Evolutionary conservation across 2,888 invertebrate species (phyloP).

Genomic region (Leptodirus hochenwartii): DNA sequence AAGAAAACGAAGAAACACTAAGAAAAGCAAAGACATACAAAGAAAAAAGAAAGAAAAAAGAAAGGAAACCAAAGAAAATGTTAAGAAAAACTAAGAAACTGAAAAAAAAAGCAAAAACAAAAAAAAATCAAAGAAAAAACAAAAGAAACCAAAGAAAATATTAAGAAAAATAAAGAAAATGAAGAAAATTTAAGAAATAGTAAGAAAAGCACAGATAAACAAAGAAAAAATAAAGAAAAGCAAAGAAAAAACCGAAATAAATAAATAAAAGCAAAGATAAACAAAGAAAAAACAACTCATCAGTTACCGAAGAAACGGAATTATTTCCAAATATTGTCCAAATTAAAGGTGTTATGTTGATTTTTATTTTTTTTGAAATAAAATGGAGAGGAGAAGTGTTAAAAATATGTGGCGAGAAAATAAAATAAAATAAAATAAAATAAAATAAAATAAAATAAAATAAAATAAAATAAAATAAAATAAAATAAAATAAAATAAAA

Average conservation of each 20-base stretch:
- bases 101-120: background rate
- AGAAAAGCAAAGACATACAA: background rate
- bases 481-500: no score
- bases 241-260: background rate
- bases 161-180: background rate
- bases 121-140: background rate
- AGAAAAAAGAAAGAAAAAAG: background rate
- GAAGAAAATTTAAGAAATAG: background rate
- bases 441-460: no score
- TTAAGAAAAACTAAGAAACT: background rate
- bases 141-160: background rate
- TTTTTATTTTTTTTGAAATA: no score
- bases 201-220: background rate
- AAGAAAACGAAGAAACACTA: background rate
- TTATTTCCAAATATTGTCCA: no score
- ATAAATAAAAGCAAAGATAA: background rate
- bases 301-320: no score
- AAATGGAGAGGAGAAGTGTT: no score
- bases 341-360: no score
- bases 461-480: no score
- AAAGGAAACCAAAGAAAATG: background rate
- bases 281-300: slow-evolving; percentile 1
- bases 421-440: no score
- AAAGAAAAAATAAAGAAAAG: background rate
- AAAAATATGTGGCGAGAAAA: no score